A percentile compares a stretch with the other conserved stretches of the same genome.
Evolutionary conservation across 2,888 invertebrate genomes (phyloP).

Genomic region (Eugnorisma glareosa): DNA sequence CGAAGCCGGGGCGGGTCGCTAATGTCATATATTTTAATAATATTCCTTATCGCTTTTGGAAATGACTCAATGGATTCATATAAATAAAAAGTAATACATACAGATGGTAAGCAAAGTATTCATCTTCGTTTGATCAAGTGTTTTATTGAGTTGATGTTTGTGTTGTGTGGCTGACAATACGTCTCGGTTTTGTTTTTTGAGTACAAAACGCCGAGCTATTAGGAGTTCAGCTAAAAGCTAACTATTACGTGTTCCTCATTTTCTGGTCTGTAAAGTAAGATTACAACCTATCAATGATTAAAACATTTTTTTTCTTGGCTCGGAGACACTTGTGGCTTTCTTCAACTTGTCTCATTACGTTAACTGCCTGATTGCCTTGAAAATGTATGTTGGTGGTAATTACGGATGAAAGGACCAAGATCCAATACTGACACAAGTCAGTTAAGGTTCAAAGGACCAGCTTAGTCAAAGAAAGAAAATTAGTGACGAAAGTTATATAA

Average conservation of each 20-base stretch:
- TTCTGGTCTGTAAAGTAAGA: slow-evolving; percentile 17
- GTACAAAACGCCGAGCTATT: background rate
- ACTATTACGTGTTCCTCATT: slow-evolving; percentile 1
- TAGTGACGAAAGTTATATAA: too few species aligned
- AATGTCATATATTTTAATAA: background rate
- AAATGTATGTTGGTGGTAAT: background rate
- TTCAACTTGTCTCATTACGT: background rate
- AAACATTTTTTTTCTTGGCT: too few species aligned
- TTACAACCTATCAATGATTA: background rate
- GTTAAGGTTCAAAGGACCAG: background rate
- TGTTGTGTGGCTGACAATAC: background rate
- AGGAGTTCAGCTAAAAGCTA: slow-evolving; percentile 1
- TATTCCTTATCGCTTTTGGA: too few species aligned
- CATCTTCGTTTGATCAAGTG: slow-evolving; percentile 6
- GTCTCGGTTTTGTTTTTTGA: background rate
- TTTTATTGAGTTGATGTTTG: background rate
- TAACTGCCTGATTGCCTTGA: slow-evolving; percentile 42
- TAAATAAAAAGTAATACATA: too few species aligned
- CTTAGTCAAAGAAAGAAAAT: background rate
- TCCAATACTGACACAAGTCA: background rate
- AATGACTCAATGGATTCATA: too few species aligned
- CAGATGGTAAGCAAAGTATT: background rate
- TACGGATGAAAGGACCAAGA: background rate
- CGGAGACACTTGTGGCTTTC: slow-evolving; percentile 16
- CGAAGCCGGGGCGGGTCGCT: too few species aligned